Evolutionary conservation across 2,113 vertebrate species (phyloP).

Genomic region (Lipotes vexillifer): DNA sequence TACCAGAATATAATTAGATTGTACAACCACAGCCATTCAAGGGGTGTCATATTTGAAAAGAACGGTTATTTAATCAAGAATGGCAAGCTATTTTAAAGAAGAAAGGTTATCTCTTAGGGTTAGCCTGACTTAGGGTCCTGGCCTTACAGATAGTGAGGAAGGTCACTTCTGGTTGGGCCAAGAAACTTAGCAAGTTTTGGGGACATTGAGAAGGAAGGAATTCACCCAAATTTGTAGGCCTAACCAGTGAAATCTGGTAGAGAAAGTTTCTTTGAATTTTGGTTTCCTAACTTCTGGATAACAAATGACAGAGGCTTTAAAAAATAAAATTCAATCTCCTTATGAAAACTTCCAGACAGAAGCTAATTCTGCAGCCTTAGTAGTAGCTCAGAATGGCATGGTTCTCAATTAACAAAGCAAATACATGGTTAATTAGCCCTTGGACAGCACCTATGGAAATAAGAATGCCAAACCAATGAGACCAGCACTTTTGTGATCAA

Average conservation of each 20-base stretch:
- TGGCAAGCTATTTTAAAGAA: neutral
- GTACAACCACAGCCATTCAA: neutral
- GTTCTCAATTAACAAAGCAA: constrained; percentile 11
- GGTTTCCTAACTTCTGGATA: neutral
- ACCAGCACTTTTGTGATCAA: neutral
- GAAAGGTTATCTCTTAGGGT: neutral
- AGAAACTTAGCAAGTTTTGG: neutral
- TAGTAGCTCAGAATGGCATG: neutral
- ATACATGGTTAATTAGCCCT: neutral
- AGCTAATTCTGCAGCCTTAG: neutral
- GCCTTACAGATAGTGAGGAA: neutral
- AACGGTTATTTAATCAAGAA: neutral
- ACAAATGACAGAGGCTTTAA: neutral
- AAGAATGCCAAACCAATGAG: neutral
- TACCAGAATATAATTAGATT: neutral
- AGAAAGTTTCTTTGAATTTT: neutral
- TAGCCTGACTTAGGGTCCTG: neutral
- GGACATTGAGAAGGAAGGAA: neutral
- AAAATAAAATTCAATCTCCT: constrained; percentile 20
- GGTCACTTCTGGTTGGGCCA: neutral
- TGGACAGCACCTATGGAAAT: neutral
- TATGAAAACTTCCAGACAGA: constrained; percentile 8
- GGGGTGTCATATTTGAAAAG: neutral
- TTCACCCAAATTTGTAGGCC: neutral
- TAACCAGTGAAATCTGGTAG: neutral